Base-by-base conservation (phyloP, 1,140 invertebrate genomes). In the Brachionus calyciflorus region DNA sequence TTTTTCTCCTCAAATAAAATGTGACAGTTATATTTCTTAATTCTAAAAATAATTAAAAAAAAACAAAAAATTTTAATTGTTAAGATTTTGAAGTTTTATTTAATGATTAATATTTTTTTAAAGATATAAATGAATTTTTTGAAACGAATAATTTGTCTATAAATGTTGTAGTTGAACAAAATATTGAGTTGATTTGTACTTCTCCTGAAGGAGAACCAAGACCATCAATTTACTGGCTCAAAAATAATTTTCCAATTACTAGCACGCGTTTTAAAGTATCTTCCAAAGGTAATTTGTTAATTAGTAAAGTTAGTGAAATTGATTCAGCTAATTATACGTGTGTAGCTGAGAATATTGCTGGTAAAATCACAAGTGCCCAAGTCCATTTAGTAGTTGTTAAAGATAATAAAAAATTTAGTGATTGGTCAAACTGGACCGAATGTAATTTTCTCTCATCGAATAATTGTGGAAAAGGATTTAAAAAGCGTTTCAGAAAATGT, bases 271-370 rank as follows among this genome's bases (percentile, higher is more conserved):
- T 76, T 41, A 28, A 51, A n/a, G 24, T 76, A 6, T 76, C 73
- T 1, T 28, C 55, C 21, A 51, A 76, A 41, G 49, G 49, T 9
- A 55, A 30, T 57, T 60, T 76, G 28, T 41, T 76, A 17, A 57
- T 76, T 10, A 55, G 19, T 40, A n/a, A 76, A 57, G 73, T 76
- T n/a, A 14, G 30, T 1, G 44, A 21, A 5, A 40, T n/a, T 17
- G 73, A 76, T 41, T 41, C 51, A 4, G 73, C 49, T 30, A 76
- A 76, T 60, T 76, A 76, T 48, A 57, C 73, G 19, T 76, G 73
- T 57, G 37, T 76, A 28, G 73, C 73, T n/a, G 49, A 55, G 9
- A 76, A 76, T 57, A 12, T 57, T 4, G 73, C 51, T 10, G 73
- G 30, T 0, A 76, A 12, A 46, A 28, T 28, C 6, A 10, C 26